These are phyloP conservation scores for Crossoptilon crossoptilon DNA, from an alignment of 2,797 vertebrate genomes.

Conservation along the genomic window DNA sequence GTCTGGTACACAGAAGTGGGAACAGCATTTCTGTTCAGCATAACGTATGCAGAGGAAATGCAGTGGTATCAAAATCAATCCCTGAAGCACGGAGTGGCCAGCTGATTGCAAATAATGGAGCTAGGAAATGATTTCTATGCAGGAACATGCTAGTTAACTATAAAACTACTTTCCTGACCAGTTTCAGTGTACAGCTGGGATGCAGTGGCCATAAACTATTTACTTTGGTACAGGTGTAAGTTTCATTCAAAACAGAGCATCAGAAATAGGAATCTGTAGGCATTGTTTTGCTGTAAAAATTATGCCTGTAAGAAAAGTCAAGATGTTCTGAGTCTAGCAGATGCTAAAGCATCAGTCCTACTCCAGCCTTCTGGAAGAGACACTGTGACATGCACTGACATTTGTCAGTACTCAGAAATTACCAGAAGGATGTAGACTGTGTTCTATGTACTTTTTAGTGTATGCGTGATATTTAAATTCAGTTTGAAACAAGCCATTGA, in stretches of 20 bases:
- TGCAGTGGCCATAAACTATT: background rate
- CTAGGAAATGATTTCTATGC: background rate
- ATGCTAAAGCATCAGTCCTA: background rate
- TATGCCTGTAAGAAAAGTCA: background rate
- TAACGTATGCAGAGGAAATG: no score
- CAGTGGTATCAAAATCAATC: background rate
- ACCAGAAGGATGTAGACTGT: background rate
- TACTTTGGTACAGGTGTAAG: background rate
- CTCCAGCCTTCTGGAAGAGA: background rate
- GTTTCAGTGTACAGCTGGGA: background rate
- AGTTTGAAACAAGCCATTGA: conserved; percentile 3
- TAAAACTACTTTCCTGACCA: background rate
- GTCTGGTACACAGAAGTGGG: background rate
- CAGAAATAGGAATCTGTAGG: background rate
- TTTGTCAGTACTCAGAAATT: background rate
- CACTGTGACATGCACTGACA: background rate
- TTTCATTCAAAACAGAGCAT: background rate
- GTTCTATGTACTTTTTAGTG: background rate
- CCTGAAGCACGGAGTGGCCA: background rate
- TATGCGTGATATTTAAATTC: background rate
- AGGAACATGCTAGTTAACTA: background rate
- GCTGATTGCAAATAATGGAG: conserved; percentile 35
- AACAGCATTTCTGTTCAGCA: background rate
- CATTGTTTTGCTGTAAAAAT: background rate
- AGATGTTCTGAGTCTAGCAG: background rate